Evolutionary conservation across 1,140 invertebrate species (phyloP).

Genomic region (Drosophila insularis): DNA sequence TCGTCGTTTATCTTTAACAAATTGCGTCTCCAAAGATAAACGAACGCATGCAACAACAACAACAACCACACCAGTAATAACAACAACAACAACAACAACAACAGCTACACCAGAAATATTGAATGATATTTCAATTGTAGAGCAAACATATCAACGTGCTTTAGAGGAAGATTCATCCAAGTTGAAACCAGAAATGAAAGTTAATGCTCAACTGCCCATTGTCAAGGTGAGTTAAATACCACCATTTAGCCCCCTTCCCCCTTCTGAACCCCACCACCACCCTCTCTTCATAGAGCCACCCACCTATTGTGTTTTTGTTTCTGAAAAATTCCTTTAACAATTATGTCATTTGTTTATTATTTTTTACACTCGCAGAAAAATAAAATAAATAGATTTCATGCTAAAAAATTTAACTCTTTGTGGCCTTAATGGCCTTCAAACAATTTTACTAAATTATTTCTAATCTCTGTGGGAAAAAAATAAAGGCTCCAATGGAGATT

Average conservation of each 20-base stretch:
- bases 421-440: too few species aligned
- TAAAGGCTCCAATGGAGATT: too few species aligned
- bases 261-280: neutral
- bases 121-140: slow-evolving; percentile 27
- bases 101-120: slow-evolving; percentile 9
- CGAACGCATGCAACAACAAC: slow-evolving; percentile 22
- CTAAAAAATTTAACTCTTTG: neutral
- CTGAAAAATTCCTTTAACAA: slow-evolving; percentile 32
- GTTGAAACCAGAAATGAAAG: slow-evolving; percentile 41
- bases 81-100: slow-evolving; percentile 5
- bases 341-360: slow-evolving; percentile 66
- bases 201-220: slow-evolving; percentile 54
- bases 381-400: too few species aligned
- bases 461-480: too few species aligned
- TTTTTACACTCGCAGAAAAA: slow-evolving; percentile 16
- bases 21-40: slow-evolving; percentile 61
- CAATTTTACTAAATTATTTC: too few species aligned
- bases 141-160: slow-evolving; percentile 35
- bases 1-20: slow-evolving; percentile 67
- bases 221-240: slow-evolving; percentile 51
- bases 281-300: too few species aligned
- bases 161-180: neutral
- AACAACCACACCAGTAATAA: slow-evolving; percentile 24
- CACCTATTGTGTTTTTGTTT: neutral
- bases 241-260: neutral